Conservation (phyloP, 2,113 vertebrate genomes). For the Clupea harengus region DNA sequence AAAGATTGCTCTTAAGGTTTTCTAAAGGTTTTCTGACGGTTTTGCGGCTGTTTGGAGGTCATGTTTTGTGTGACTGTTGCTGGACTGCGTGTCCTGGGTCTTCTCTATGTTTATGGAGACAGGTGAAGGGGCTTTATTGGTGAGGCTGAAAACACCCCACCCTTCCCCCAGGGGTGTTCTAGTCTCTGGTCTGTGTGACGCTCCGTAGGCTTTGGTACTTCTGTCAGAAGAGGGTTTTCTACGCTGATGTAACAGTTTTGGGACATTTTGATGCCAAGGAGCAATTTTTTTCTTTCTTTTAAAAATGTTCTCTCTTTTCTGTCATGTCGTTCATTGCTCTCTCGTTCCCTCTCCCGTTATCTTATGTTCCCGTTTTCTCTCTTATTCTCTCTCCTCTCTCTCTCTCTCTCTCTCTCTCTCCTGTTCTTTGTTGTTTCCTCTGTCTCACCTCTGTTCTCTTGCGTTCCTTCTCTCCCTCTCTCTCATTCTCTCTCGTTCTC, state of each 20-base stretch:
- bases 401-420: slow-evolving; percentile 69
- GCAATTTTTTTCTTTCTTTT: slow-evolving; percentile 57
- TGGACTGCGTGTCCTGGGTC: background rate
- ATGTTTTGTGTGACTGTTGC: background rate
- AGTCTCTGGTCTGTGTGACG: background rate
- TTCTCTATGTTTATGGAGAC: background rate
- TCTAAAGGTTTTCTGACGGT: background rate
- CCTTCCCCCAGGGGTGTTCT: background rate
- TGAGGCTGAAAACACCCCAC: background rate
- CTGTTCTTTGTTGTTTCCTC: background rate
- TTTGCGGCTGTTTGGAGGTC: background rate
- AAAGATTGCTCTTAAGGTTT: background rate
- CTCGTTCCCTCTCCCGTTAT: slow-evolving; percentile 62
- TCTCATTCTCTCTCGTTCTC: slow-evolving; percentile 30
- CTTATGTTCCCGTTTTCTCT: background rate
- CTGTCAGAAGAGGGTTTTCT: background rate
- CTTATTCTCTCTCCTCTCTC: background rate
- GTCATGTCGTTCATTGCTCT: slow-evolving; percentile 17
- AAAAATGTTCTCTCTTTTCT: slow-evolving; percentile 5
- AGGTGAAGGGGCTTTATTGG: background rate
- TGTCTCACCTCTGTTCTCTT: no score
- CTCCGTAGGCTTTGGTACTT: slow-evolving; percentile 17
- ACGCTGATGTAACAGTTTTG: slow-evolving; percentile 45
- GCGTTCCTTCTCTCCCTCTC: background rate
- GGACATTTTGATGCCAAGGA: slow-evolving; percentile 62